These are phyloP conservation scores for Notarius lentiginosus DNA, from an alignment of 2,113 vertebrate genomes.

Conservation along the genomic window DNA sequence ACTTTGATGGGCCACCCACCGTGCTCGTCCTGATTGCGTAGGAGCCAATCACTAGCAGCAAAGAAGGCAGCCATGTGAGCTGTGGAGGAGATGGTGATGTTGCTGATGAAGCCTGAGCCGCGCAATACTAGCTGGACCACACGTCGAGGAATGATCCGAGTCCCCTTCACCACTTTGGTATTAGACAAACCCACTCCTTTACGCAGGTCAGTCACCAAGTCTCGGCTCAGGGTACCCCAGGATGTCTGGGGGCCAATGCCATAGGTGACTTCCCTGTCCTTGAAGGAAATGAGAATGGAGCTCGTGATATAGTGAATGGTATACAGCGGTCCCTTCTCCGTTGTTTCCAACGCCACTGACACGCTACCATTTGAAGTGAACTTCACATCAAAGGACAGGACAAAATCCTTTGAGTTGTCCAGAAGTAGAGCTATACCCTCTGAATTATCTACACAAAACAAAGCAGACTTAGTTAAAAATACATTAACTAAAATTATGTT, in stretches of 20 bases:
- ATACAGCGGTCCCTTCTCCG: conserved; percentile 79
- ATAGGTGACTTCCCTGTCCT: conserved; percentile 78
- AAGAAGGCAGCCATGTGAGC: conserved; percentile 86
- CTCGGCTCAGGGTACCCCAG: conserved; percentile 82
- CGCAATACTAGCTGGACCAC: conserved; percentile 75
- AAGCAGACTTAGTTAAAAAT: background rate
- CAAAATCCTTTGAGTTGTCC: conserved; percentile 81
- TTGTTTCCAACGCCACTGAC: conserved; percentile 83
- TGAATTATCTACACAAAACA: conserved; percentile 68
- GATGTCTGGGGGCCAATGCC: conserved; percentile 76
- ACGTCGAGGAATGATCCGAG: conserved; percentile 79
- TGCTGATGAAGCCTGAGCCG: conserved; percentile 80
- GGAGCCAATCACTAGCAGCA: conserved; percentile 82
- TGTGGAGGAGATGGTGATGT: conserved; percentile 80
- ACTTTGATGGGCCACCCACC: conserved; percentile 88
- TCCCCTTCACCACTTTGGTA: conserved; percentile 83
- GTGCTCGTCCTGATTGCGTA: conserved; percentile 82
- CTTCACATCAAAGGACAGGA: conserved; percentile 83
- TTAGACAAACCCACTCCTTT: conserved; percentile 86
- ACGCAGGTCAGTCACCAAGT: conserved; percentile 82
- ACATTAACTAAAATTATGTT: background rate
- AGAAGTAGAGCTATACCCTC: conserved; percentile 80
- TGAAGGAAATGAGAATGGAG: conserved; percentile 76
- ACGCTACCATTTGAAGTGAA: conserved; percentile 80
- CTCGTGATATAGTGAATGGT: conserved; percentile 81